Percentiles rank a stretch among this genome's conserved stretches.
phyloP scores from a whole-genome alignment of 2,888 invertebrate genomes.

The Eulithis prunata region DNA sequence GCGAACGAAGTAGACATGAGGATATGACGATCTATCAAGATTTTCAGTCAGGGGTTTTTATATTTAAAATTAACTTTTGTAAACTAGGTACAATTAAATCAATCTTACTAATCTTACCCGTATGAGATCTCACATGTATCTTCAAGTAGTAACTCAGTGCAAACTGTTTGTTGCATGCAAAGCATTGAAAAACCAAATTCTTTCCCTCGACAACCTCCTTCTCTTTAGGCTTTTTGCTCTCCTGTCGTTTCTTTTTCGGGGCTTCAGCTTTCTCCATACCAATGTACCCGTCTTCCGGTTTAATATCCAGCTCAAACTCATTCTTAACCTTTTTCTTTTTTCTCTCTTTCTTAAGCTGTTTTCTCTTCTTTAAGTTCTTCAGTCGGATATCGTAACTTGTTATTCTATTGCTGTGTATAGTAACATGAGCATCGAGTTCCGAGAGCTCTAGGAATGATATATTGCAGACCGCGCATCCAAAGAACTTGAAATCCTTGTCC shows the following conservation, averaged over 20 bases:
- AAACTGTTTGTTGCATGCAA: conserved; percentile 74
- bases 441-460: conserved; percentile 59
- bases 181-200: conserved; percentile 75
- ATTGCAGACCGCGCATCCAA: conserved; percentile 73
- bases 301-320: conserved; percentile 62
- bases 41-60: too few species aligned
- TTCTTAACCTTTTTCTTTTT: conserved; percentile 56
- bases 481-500: conserved; percentile 68
- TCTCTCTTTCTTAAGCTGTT: conserved; percentile 63
- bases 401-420: conserved; percentile 67
- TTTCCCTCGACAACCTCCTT: conserved; percentile 33
- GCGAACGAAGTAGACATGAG: too few species aligned
- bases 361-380: conserved; percentile 65
- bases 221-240: conserved; percentile 27
- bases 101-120: conserved; percentile 61
- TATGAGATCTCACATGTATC: conserved; percentile 75
- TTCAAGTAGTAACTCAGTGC: conserved; percentile 74
- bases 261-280: conserved; percentile 62
- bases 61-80: too few species aligned
- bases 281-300: conserved; percentile 76
- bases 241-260: too few species aligned
- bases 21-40: too few species aligned
- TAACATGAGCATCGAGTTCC: conserved; percentile 69
- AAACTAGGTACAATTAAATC: too few species aligned
- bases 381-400: conserved; percentile 73